Evolutionary conservation across 2,888 invertebrate species (phyloP), one percentile per base, ranked within the genome.

Genomic region (Trimorus sp.): DNA sequence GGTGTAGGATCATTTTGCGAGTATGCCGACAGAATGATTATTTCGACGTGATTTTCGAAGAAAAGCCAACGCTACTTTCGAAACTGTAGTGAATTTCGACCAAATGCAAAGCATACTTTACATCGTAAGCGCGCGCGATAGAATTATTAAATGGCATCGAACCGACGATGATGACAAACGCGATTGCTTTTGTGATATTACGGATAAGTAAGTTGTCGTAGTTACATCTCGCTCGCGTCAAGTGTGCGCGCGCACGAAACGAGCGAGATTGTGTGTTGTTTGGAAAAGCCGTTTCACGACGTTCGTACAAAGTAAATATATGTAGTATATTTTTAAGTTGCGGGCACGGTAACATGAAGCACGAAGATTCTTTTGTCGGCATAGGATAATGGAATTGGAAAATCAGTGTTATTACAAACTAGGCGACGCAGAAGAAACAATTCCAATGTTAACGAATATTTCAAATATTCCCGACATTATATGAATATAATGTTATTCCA

Each of bases 181-280:
- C 74, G 58, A 56, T 74, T 65, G 16, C 58, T 74, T 74, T 74
- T 40, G 74, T 74, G 74, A 74, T 65, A 74, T 74, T 74, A 65
- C 26, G 26, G 48, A 65, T 65, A 63, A 56, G 58, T 74, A 54
- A 65, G 74, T 56, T 74, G 45, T 12, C n/a, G n/a, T 65, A 65
- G 53, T 53, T 58, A 45, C 11, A 53, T 15, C 53, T 69, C 9
- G n/a, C 56, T 71, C 38, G 15, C 16, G 14, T 15, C 12, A 63
- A 54, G 16, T 62, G 38, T n/a, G 14, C 26, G 2, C 4, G 4
- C 26, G 4, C 26, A 58, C 37, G 40, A 40, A 40, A 40, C 42
- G 38, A 16, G 11, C 26, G n/a, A 54, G 40, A 40, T 11, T 40
- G 26, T 26, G 26, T 26, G 26, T 26, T 26, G 26, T 26, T 26